Base-by-base conservation (phyloP, 2,888 invertebrate species). In the Poecilus cupreus region DNA sequence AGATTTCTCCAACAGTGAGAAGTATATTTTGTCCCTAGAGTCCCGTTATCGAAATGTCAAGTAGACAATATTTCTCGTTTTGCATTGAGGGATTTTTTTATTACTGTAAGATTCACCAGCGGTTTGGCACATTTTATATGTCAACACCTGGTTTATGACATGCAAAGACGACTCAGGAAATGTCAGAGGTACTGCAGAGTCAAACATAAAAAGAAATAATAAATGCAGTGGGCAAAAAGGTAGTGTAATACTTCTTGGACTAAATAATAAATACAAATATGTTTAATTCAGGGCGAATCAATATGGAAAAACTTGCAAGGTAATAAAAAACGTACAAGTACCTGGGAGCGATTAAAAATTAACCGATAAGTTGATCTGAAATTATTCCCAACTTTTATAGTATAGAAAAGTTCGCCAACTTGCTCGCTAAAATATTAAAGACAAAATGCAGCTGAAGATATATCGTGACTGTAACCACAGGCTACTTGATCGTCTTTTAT, bases 31-130 rank as follows among this genome's bases (percentile, higher is more conserved):
- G 32, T 60, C 77, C 60, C 60, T 13, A 11, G 24, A 22, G 77
- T n/a, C 54, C 13, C 57, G 37, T 77, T 77, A n/a, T 10, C n/a
- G 1, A 60, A 77, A 77, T 77, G 77, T 77, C 77, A 77, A 77
- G 77, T 60, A 37, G 60, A 39, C 20, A 57, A 60, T 77, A 77
- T 60, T 77, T 57, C 49, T 37, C 20, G 37, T 22, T 32, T 32
- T 32, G 32, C 8, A 32, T 32, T 32, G 32, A 32, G 32, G 10
- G 51, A 46, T 32, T 60, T 77, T n/a, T 77, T 77, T 60, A 77
- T 60, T 57, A 37, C 22, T 57, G 54, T 70, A 74, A 74, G 74
- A 74, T 49, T 74, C 49, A 74, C 46, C 74, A 49, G 74, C 74
- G 49, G 24, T 46, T 24, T 49, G 74, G 20, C 24, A 74, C 74